phyloP scores from a whole-genome alignment of 2,888 invertebrate genomes.

The Acrobasis suavella region DNA sequence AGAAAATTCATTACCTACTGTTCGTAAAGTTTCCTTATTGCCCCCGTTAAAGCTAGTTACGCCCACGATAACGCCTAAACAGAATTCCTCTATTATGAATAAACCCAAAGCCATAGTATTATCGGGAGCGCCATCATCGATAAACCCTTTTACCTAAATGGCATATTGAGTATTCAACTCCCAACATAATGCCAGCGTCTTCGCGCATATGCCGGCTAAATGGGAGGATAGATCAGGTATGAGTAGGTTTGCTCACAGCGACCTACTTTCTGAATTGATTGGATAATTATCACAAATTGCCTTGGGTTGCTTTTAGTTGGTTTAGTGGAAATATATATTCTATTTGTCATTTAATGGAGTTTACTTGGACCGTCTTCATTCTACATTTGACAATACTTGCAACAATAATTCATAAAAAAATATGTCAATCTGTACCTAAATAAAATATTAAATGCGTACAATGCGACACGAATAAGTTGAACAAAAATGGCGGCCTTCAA shows the following conservation, averaged over 20 bases:
- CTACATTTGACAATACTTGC: too few species aligned
- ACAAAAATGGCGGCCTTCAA: too few species aligned
- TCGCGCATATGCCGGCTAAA: slow-evolving; percentile 35
- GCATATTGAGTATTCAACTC: slow-evolving; percentile 63
- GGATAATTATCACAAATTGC: slow-evolving; percentile 5
- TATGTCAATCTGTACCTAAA: too few species aligned
- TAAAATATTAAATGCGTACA: too few species aligned
- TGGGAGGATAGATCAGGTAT: slow-evolving; percentile 43
- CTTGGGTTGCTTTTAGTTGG: neutral
- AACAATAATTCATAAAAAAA: too few species aligned
- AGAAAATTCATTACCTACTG: too few species aligned
- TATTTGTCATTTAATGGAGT: too few species aligned
- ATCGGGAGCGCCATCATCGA: slow-evolving; percentile 62
- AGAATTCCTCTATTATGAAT: slow-evolving; percentile 48
- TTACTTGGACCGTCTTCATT: too few species aligned
- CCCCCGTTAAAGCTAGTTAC: too few species aligned
- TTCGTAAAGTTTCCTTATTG: too few species aligned
- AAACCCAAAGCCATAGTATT: slow-evolving; percentile 53
- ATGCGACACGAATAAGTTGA: too few species aligned
- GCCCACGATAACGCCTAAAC: slow-evolving; percentile 37
- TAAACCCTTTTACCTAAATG: slow-evolving; percentile 74
- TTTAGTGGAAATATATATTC: neutral
- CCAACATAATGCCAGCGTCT: slow-evolving; percentile 46
- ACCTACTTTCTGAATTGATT: slow-evolving; percentile 20
- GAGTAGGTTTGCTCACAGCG: slow-evolving; percentile 25